phyloP scores from a whole-genome alignment of 1,140 invertebrate species.

The Cotesia chilonis region DNA sequence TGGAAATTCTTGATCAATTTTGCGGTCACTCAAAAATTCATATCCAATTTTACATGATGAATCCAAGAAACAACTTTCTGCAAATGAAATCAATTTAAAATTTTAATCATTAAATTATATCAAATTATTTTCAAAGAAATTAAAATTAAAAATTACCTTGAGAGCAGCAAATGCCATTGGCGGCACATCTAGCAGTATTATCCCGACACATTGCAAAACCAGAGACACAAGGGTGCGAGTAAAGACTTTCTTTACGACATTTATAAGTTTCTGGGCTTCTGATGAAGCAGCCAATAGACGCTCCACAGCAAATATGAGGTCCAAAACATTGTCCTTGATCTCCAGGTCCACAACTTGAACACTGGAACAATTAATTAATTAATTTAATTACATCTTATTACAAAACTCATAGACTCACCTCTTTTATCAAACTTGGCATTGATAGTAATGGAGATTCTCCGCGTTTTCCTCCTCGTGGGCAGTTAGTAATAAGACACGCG shows the following conservation, averaged over 20 bases:
- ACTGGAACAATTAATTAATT: slow-evolving; percentile 52
- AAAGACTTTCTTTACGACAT: slow-evolving; percentile 62
- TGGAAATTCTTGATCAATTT: slow-evolving; percentile 48
- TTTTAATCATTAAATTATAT: slow-evolving; percentile 2
- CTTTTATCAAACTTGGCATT: slow-evolving; percentile 50
- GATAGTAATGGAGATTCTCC: slow-evolving; percentile 51
- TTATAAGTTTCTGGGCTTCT: slow-evolving; percentile 63
- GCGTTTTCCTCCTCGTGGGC: slow-evolving; percentile 67
- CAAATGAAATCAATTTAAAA: slow-evolving; percentile 37
- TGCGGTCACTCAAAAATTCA: slow-evolving; percentile 45
- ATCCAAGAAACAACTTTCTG: slow-evolving; percentile 63
- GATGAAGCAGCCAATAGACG: slow-evolving; percentile 65
- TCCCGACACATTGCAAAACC: slow-evolving; percentile 64
- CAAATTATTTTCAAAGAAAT: slow-evolving; percentile 14
- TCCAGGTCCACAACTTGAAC: slow-evolving; percentile 63
- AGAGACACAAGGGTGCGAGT: slow-evolving; percentile 62
- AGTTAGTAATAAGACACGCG: slow-evolving; percentile 68
- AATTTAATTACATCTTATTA: slow-evolving; percentile 6
- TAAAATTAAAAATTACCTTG: slow-evolving; percentile 59
- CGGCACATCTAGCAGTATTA: slow-evolving; percentile 66
- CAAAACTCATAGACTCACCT: slow-evolving; percentile 45
- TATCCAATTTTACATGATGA: slow-evolving; percentile 53
- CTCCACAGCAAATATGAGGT: slow-evolving; percentile 66
- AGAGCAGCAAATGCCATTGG: slow-evolving; percentile 66
- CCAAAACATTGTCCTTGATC: slow-evolving; percentile 66